Evolutionary conservation across 1,140 invertebrate genomes (phyloP), one percentile per base, ranked within the genome.

Genomic region (Drosophila nigromelanica): DNA sequence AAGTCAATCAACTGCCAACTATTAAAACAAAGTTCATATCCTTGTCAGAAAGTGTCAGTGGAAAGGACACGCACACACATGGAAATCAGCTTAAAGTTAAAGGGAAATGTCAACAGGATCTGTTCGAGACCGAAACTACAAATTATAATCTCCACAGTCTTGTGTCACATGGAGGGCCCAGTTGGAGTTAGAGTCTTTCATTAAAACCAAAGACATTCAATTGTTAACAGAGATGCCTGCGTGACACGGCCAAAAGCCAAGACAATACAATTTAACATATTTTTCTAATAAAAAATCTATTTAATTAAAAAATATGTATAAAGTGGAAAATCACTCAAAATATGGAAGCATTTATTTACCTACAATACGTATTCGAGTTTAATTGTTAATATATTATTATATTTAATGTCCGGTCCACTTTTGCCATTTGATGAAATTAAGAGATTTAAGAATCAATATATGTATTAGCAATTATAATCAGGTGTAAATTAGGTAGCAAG

Each of bases 11-110:
- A 76, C 61, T 74, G 69, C n/a, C 55, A 47, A 67, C 21, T 45
- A 33, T 50, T 48, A 40, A 77, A 68, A 69, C 78, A 68, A 77
- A 56, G 58, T 77, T 80, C 78, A 80, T 69, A 56, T 66, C 30
- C 35, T 24, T 73, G 63, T 58, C 40, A 35, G 5, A 40, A 58
- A 39, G 39, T 43, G 39, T 58, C 39, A 42, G 24, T 27, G 4
- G 5, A 8, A 43, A 8, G 14, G 54, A 37, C 33, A 24, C 52
- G 21, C 47, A 24, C 52, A 39, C 48, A 50, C 27, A 50, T 4
- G 12, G 5, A 40, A 40, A 50, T 14, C 18, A 14, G 40, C 40
- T 45, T 33, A 58, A 27, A 15, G n/a, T 45, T 15, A 3, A 33
- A 58, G 40, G 5, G 40, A 18, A 33, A 30, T 43, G 40, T 33